phyloP scores from a whole-genome alignment of 2,888 invertebrate species.

The Phragmatobia fuliginosa region DNA sequence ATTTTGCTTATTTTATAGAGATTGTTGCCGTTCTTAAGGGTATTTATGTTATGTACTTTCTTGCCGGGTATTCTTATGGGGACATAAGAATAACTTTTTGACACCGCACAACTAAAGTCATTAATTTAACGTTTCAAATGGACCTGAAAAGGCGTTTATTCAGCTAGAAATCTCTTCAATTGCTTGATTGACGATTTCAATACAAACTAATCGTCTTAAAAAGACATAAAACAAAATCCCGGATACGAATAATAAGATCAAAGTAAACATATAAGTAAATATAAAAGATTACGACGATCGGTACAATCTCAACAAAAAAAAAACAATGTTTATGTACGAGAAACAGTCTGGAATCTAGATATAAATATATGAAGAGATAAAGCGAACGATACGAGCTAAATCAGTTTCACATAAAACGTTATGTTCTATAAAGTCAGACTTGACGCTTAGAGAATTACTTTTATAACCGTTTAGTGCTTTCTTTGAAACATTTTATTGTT shows the following conservation, averaged over 20 bases:
- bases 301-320: background rate
- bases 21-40: too few relatives aligned
- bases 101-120: too few relatives aligned
- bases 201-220: background rate
- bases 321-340: background rate
- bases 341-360: background rate
- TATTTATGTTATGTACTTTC: too few relatives aligned
- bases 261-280: conserved; percentile 3
- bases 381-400: conserved; percentile 20
- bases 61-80: too few relatives aligned
- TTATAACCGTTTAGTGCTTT: conserved; percentile 20
- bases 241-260: background rate
- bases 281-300: background rate
- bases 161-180: too few relatives aligned
- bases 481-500: conserved; percentile 15
- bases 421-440: conserved; percentile 30
- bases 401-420: conserved; percentile 33
- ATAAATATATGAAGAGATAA: conserved; percentile 5
- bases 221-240: background rate
- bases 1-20: too few relatives aligned
- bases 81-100: too few relatives aligned
- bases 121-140: too few relatives aligned
- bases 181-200: background rate
- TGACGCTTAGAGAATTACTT: conserved; percentile 23
- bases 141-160: too few relatives aligned